Evolutionary conservation across 2,888 invertebrate species (phyloP).

Genomic region (Drosophila aldrichi): DNA sequence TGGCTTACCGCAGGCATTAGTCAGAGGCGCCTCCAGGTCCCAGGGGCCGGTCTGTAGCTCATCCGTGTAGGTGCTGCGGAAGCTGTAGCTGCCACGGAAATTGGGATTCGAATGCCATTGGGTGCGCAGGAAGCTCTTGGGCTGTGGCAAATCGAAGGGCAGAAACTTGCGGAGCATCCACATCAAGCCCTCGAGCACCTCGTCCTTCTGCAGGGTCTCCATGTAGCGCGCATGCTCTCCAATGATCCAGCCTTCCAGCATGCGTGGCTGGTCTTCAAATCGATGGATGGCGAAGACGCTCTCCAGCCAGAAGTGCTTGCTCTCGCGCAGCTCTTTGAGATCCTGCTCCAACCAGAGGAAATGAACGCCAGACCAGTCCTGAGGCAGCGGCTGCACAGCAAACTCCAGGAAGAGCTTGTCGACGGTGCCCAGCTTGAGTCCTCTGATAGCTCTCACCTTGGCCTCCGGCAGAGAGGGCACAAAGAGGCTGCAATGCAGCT

Average conservation of each 20-base stretch:
- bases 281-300: slow-evolving; percentile 89
- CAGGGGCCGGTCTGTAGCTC: slow-evolving; percentile 86
- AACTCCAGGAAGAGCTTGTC: slow-evolving; percentile 88
- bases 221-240: slow-evolving; percentile 87
- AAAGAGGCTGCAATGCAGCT: slow-evolving; percentile 83
- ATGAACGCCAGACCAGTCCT: slow-evolving; percentile 85
- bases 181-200: slow-evolving; percentile 74
- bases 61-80: slow-evolving; percentile 87
- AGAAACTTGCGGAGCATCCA: slow-evolving; percentile 78
- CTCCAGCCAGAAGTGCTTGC: slow-evolving; percentile 87
- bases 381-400: slow-evolving; percentile 86
- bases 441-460: slow-evolving; percentile 86
- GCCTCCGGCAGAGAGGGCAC: slow-evolving; percentile 85
- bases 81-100: slow-evolving; percentile 89
- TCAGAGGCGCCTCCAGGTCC: slow-evolving; percentile 87
- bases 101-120: slow-evolving; percentile 88
- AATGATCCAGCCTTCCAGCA: slow-evolving; percentile 89
- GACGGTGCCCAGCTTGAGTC: slow-evolving; percentile 87
- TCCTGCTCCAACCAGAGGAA: slow-evolving; percentile 87
- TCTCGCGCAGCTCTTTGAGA: slow-evolving; percentile 64
- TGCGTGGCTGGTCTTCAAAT: slow-evolving; percentile 87
- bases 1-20: slow-evolving; percentile 83
- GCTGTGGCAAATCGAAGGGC: slow-evolving; percentile 63
- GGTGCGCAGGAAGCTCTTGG: slow-evolving; percentile 85
- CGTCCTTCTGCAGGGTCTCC: slow-evolving; percentile 87